These are phyloP conservation scores for Cremastinae sp. DNA, from an alignment of 2,888 invertebrate genomes.

Conservation along the genomic window DNA sequence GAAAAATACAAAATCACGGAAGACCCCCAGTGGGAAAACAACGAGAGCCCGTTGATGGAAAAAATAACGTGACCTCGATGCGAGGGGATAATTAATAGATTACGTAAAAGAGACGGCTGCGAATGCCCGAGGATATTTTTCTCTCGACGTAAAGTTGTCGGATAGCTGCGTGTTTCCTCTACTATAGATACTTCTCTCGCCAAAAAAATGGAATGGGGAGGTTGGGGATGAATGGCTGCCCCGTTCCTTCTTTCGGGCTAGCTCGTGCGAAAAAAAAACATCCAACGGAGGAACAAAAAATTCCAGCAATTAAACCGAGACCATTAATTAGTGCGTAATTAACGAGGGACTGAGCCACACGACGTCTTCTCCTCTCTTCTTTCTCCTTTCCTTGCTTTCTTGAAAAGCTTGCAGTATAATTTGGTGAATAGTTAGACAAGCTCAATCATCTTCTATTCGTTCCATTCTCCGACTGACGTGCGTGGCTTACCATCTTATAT, in stretches of 20 bases:
- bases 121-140: conserved; percentile 37
- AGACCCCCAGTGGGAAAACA: not conserved
- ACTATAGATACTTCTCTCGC: not conserved
- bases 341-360: conserved; percentile 66
- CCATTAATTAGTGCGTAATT: conserved; percentile 76
- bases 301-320: conserved; percentile 71
- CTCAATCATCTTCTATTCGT: conserved; percentile 39
- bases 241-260: conserved; percentile 20
- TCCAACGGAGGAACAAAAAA: conserved; percentile 62
- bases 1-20: not conserved
- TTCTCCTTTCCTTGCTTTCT: conserved; percentile 1
- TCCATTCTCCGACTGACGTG: not conserved
- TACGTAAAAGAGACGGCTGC: conserved; percentile 24
- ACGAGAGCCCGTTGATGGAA: not conserved
- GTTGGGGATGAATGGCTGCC: conserved; percentile 47
- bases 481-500: not conserved
- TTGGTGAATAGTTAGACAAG: conserved; percentile 40
- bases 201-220: conserved; percentile 2
- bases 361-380: not conserved
- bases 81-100: conserved; percentile 51
- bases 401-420: conserved; percentile 61
- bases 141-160: conserved; percentile 16
- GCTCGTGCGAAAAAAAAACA: conserved; percentile 61
- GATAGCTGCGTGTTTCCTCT: conserved; percentile 5
- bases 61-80: conserved; percentile 6